These are phyloP conservation scores for Amyelois transitella DNA, from an alignment of 1,140 invertebrate species.

Conservation along the genomic window DNA sequence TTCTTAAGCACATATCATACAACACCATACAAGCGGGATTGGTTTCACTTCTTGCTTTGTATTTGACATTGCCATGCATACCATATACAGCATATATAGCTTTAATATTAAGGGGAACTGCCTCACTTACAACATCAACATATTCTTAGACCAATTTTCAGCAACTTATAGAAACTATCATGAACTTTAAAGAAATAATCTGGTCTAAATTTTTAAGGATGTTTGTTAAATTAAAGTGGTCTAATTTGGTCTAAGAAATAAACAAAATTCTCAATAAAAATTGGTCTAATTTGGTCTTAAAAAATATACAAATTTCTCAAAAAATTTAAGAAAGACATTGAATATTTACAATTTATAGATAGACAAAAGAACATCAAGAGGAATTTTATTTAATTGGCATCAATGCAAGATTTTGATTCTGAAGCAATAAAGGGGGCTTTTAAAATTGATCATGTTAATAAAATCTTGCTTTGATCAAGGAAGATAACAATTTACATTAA, in stretches of 20 bases:
- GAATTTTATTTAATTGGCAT: neutral
- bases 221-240: too few species aligned
- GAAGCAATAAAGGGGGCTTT: conserved; percentile 18
- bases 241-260: neutral
- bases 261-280: too few species aligned
- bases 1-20: neutral
- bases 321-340: too few species aligned
- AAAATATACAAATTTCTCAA: too few species aligned
- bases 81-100: neutral
- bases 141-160: neutral
- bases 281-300: neutral
- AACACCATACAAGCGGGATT: neutral
- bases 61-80: neutral
- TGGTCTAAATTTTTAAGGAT: too few species aligned
- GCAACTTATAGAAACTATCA: too few species aligned
- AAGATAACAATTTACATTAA: conserved; percentile 1
- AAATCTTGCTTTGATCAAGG: neutral
- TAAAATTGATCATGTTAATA: neutral
- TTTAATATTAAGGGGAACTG: neutral
- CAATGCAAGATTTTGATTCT: neutral
- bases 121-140: neutral
- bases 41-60: neutral
- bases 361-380: neutral
- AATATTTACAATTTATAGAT: neutral
- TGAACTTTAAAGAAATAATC: too few species aligned